A percentile compares a stretch with the other conserved stretches of the same genome.
Conservation (phyloP, 2,113 vertebrate species). For the Argyrosomus japonicus region DNA sequence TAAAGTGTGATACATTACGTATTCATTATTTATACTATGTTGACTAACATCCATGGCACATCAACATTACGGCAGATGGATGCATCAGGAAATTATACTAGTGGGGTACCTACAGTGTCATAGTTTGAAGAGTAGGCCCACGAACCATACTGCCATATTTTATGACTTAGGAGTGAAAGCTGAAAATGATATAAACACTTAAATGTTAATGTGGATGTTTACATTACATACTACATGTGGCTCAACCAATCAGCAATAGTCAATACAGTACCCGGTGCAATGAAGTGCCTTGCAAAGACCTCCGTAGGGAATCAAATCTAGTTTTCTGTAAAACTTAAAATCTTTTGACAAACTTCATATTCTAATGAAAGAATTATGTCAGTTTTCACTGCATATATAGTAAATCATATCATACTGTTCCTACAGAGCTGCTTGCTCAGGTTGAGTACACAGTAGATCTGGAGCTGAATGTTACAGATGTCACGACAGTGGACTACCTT, state of each 20-base stretch:
- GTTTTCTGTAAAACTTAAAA: neutral
- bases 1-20: too few species aligned
- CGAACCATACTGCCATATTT: too few species aligned
- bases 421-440: constrained; percentile 5
- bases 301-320: too few species aligned
- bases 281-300: neutral
- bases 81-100: too few species aligned
- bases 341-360: neutral
- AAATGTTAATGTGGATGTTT: neutral
- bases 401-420: neutral
- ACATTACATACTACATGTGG: neutral
- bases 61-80: too few species aligned
- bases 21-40: too few species aligned
- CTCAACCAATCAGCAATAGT: neutral
- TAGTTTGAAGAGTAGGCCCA: too few species aligned
- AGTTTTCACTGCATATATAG: neutral
- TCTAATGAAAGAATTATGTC: neutral
- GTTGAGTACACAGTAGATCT: constrained; percentile 57
- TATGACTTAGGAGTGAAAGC: too few species aligned
- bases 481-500: constrained; percentile 41
- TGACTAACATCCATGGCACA: too few species aligned
- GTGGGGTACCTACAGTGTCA: too few species aligned
- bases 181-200: neutral
- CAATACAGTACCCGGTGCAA: too few species aligned
- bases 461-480: constrained; percentile 64